Evolutionary conservation across 1,140 invertebrate genomes (phyloP), one percentile per base, ranked within the genome.

Genomic region (Microplitis mediator): DNA sequence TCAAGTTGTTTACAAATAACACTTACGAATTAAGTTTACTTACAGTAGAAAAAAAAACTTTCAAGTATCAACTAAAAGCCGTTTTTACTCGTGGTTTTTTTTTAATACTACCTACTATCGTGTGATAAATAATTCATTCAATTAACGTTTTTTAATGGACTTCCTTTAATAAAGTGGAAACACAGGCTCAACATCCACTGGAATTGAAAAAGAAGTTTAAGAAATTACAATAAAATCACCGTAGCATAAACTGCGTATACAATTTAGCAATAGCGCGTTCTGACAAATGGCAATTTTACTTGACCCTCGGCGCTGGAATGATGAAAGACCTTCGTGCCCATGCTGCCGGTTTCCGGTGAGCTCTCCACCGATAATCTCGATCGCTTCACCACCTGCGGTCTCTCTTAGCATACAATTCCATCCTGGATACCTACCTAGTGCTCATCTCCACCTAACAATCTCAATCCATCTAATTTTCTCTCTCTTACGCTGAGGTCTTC

Each of bases 341-440:
- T 71, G 77, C 78, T 82, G 77, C 79, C 69, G 78, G 79, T 79
- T 82, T 82, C 77, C 78, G 78, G 77, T 80, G 78, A 76, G 74
- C 81, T 79, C 78, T 78, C 79, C 75, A 71, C 72, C 80, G 80
- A 81, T 85, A 83, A 85, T 84, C 79, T 81, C 80, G 77, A 84
- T 83, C 73, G 79, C 69, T 62, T 74, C 73, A 72, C 69, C 82
- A 82, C 81, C 83, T 82, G 81, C 75, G 78, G 74, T 65, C 66
- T 45, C 62, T 51, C 61, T 23, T 70, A 58, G 52, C 35, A 39
- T 14, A 16, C 14, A 32, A 36, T 66, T 66, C 16, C 63, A 50
- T 52, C n/a, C 39, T 45, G 5, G 39, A 9, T 45, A 45, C 6
- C 39, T 45, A 11, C 39, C 39, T 5, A 45, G 39, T 3, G 36